A percentile compares a stretch with the other conserved stretches of the same genome.
These are phyloP conservation scores for Tachina fera DNA, from an alignment of 2,888 invertebrate species.

Conservation along the genomic window DNA sequence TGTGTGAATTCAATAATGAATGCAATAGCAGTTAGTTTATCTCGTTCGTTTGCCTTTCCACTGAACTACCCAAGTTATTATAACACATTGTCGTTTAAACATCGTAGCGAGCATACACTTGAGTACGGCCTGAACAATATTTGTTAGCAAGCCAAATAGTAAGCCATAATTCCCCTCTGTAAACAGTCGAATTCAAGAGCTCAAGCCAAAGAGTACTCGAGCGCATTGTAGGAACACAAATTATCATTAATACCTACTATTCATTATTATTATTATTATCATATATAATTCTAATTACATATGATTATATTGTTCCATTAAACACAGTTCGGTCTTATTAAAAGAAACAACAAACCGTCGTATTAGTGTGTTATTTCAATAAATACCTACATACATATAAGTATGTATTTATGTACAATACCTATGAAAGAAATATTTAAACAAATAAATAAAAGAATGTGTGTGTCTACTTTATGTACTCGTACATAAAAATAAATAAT, in stretches of 20 bases:
- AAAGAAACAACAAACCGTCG: constrained; percentile 69
- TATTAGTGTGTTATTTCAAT: constrained; percentile 66
- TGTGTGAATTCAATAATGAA: constrained; percentile 39
- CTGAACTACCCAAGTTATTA: constrained; percentile 66
- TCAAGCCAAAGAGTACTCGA: constrained; percentile 83
- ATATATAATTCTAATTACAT: constrained; percentile 56
- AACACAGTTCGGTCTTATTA: constrained; percentile 64
- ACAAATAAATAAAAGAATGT: constrained; percentile 48
- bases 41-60: constrained; percentile 64
- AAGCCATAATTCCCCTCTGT: constrained; percentile 84
- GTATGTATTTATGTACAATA: background rate
- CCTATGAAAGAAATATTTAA: constrained; percentile 61
- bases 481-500: constrained; percentile 38
- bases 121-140: constrained; percentile 83
- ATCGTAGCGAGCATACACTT: constrained; percentile 78
- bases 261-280: constrained; percentile 55
- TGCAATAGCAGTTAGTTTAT: constrained; percentile 50
- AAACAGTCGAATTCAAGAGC: constrained; percentile 84
- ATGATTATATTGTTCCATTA: constrained; percentile 60
- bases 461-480: background rate
- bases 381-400: constrained; percentile 6
- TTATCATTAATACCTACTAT: constrained; percentile 63
- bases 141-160: constrained; percentile 84
- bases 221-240: constrained; percentile 77
- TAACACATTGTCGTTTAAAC: constrained; percentile 68